phyloP scores from a whole-genome alignment of 2,797 vertebrate genomes.

The Myiothlypis coronata region DNA sequence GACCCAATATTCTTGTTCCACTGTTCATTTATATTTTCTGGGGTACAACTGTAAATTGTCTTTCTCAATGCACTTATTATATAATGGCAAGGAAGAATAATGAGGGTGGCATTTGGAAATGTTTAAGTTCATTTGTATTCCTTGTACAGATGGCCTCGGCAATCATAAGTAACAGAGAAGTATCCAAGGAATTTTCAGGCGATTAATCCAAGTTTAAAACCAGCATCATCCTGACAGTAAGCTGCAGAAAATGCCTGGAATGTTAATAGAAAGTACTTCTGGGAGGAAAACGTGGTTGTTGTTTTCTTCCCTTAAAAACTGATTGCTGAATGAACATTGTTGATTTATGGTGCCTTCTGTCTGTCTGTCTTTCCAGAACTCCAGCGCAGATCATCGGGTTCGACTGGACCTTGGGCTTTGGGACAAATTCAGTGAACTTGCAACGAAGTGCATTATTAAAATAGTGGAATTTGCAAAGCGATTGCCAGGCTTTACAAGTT shows the following conservation, averaged over 20 bases:
- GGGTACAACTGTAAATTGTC: conserved; percentile 40
- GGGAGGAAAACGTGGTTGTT: not conserved
- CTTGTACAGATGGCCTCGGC: conserved; percentile 13
- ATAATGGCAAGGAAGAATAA: conserved; percentile 35
- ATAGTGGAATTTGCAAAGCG: conserved; percentile 95
- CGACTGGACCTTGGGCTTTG: conserved; percentile 92
- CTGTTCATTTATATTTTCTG: conserved; percentile 45
- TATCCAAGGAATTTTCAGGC: conserved; percentile 48
- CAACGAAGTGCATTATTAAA: conserved; percentile 97
- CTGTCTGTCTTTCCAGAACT: conserved; percentile 79
- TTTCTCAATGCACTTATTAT: conserved; percentile 48
- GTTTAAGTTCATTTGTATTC: conserved; percentile 50
- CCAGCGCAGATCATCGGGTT: conserved; percentile 90
- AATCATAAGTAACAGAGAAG: conserved; percentile 25
- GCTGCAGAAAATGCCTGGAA: conserved; percentile 14
- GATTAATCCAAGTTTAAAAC: conserved; percentile 32
- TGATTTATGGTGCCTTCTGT: conserved; percentile 23
- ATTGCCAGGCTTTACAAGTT: conserved; percentile 89
- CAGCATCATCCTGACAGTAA: conserved; percentile 3
- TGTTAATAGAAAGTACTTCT: not conserved
- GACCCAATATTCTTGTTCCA: conserved; percentile 11
- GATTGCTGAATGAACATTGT: not conserved
- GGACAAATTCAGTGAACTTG: conserved; percentile 97
- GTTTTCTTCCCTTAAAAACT: conserved; percentile 30
- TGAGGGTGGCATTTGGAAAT: conserved; percentile 46